Base-by-base conservation (phyloP, 1,140 invertebrate species). In the Scaptodrosophila lebanonensis region DNA sequence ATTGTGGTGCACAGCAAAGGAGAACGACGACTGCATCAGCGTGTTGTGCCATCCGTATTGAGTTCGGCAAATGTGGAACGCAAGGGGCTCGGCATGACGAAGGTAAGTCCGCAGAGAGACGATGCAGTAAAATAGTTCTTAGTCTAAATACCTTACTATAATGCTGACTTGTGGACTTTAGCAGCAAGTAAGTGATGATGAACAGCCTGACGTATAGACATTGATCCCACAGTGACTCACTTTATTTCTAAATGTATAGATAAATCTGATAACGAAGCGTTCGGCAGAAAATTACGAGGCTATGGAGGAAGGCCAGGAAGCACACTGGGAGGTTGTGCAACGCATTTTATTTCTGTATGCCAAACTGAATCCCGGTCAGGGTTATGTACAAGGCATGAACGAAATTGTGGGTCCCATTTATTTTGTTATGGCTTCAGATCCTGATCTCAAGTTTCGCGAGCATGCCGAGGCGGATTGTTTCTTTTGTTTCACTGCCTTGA, bases 351-450 rank as follows among this genome's bases (percentile, higher is more conserved):
- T 99, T 86, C 90, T 99, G 2, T 99, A 99, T 88, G 96, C 97
- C 0, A 99, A 99, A 88, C 90, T 99, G 1, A 99, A 99, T 90
- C 97, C 97, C 2, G 98, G 98, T 0, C 96, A 98, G 86, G 93
- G 96, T 2, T 99, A 99, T 88, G 97, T 99, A 0, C 97, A 99
- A 88, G 98, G 98, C 54, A 99, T 99, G 98, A 99, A 99, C 90
- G 98, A 99, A 89, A 98, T 99, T 65, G 93, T 99, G 52, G 98
- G 97, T 0, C 98, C 98, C 12, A 97, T 99, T 71, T 99, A 99
- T 89, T 97, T 98, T 87, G 93, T 95, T 4, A 97, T 99, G 88
- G 97, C 97, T 9, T 94, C 91, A 32, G 96, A 99, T 90, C 91
- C 95, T 2, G 91, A 96, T 88, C 70, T 88, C n/a, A 89, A 92